These are phyloP conservation scores for Oedothorax gibbosus DNA, from an alignment of 1,140 invertebrate species.

Conservation along the genomic window DNA sequence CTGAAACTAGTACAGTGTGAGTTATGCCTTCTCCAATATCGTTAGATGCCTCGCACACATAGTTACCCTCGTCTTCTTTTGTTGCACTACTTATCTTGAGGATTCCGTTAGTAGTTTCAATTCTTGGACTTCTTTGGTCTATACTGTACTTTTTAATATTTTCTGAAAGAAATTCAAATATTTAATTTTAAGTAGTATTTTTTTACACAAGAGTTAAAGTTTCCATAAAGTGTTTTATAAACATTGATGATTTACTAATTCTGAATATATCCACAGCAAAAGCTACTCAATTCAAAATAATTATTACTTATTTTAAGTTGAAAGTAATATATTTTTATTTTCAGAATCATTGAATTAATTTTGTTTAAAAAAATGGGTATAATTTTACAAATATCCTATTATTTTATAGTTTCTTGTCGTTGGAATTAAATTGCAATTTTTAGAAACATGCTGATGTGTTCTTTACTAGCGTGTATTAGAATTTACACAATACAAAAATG, in stretches of 20 bases:
- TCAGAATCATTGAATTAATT: too few relatives aligned
- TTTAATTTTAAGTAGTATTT: not conserved
- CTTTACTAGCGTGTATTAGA: too few relatives aligned
- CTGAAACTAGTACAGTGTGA: slow-evolving; percentile 4
- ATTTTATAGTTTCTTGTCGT: too few relatives aligned
- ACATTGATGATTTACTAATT: not conserved
- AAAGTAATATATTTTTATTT: too few relatives aligned
- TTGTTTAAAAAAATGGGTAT: too few relatives aligned
- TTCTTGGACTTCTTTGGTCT: not conserved
- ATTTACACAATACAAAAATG: too few relatives aligned
- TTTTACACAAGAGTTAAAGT: not conserved
- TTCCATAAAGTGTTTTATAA: not conserved
- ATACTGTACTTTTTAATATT: not conserved
- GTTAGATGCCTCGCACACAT: slow-evolving; percentile 41
- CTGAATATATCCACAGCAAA: too few relatives aligned
- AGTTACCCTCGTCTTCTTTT: slow-evolving; percentile 38
- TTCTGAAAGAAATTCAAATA: slow-evolving; percentile 11
- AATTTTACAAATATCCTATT: too few relatives aligned
- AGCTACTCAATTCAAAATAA: too few relatives aligned
- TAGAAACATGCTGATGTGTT: too few relatives aligned
- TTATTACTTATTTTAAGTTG: too few relatives aligned
- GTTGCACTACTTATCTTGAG: not conserved
- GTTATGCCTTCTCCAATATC: slow-evolving; percentile 41
- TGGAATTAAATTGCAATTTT: too few relatives aligned
- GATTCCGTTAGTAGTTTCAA: not conserved